A percentile compares a stretch with the other conserved stretches of the same genome.
Evolutionary conservation across 2,888 invertebrate genomes (phyloP).

Genomic region (Drosophila meridiana): DNA sequence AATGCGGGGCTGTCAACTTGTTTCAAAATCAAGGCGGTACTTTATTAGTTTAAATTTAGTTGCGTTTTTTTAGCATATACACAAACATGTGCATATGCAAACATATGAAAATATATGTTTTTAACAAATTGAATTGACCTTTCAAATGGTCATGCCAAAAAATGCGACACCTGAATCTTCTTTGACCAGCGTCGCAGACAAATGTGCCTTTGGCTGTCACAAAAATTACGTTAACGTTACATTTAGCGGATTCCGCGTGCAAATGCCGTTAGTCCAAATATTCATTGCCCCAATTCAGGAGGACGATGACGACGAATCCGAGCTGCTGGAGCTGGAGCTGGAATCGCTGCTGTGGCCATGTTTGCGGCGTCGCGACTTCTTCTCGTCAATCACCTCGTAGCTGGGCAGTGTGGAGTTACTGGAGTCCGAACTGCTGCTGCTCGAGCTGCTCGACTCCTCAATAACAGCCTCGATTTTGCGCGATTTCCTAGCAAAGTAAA

Average conservation of each 20-base stretch:
- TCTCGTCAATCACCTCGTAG: slow-evolving; percentile 83
- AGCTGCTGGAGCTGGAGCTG: slow-evolving; percentile 73
- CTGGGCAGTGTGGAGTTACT: slow-evolving; percentile 84
- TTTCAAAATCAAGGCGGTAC: slow-evolving; percentile 40
- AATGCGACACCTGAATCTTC: slow-evolving; percentile 19
- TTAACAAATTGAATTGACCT: slow-evolving; percentile 40
- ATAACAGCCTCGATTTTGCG: slow-evolving; percentile 82
- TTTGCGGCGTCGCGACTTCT: slow-evolving; percentile 74
- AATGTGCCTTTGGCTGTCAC: slow-evolving; percentile 38
- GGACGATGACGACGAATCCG: slow-evolving; percentile 75
- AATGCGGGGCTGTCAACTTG: slow-evolving; percentile 42
- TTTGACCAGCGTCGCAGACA: slow-evolving; percentile 36
- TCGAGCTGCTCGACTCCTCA: slow-evolving; percentile 79
- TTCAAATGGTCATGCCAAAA: slow-evolving; percentile 39
- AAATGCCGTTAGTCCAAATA: slow-evolving; percentile 53
- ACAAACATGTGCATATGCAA: slow-evolving; percentile 11
- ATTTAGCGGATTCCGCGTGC: slow-evolving; percentile 20
- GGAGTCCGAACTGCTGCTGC: slow-evolving; percentile 77
- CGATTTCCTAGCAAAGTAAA: slow-evolving; percentile 62
- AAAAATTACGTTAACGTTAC: slow-evolving; percentile 46
- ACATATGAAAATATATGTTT: slow-evolving; percentile 67
- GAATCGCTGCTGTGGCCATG: slow-evolving; percentile 70
- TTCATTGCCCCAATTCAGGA: slow-evolving; percentile 43
- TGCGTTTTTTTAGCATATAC: slow-evolving; percentile 25
- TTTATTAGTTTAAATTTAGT: slow-evolving; percentile 55